Percentiles rank a stretch among this genome's conserved stretches.
Conservation (phyloP, 2,113 vertebrate genomes). For the Fulmarus glacialis region DNA sequence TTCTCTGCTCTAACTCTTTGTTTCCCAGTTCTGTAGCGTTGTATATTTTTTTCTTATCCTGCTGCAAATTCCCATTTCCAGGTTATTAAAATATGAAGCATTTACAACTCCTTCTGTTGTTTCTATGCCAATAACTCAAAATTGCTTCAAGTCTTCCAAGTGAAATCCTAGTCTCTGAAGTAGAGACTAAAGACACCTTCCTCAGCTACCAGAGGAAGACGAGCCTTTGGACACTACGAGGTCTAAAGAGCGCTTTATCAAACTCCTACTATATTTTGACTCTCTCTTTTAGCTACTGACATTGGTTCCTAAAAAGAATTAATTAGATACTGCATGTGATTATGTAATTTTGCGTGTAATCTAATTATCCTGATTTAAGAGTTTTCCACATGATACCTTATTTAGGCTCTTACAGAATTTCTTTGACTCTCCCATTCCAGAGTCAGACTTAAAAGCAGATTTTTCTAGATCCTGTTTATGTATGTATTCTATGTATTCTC, state of each 20-base stretch:
- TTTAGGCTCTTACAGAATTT: neutral
- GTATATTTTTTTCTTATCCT: neutral
- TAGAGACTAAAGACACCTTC: neutral
- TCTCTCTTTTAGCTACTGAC: neutral
- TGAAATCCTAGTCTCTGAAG: neutral
- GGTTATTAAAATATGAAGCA: neutral
- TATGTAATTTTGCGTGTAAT: neutral
- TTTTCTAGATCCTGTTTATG: neutral
- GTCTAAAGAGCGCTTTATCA: neutral
- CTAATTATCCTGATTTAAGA: neutral
- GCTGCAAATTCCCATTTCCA: neutral
- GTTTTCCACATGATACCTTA: neutral
- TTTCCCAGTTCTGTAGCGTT: neutral
- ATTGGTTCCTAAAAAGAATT: neutral
- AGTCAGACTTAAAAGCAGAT: neutral
- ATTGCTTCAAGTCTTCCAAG: neutral
- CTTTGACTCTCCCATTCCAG: neutral
- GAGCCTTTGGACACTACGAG: fast-evolving
- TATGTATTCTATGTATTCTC: neutral
- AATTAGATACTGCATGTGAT: neutral
- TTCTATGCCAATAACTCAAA: neutral
- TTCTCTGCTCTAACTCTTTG: neutral
- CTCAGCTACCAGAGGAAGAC: neutral
- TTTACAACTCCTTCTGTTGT: neutral
- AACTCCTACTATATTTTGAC: neutral